Conservation (phyloP, 92 coral and sea anemone genomes). For the Phymanthus crucifer region DNA sequence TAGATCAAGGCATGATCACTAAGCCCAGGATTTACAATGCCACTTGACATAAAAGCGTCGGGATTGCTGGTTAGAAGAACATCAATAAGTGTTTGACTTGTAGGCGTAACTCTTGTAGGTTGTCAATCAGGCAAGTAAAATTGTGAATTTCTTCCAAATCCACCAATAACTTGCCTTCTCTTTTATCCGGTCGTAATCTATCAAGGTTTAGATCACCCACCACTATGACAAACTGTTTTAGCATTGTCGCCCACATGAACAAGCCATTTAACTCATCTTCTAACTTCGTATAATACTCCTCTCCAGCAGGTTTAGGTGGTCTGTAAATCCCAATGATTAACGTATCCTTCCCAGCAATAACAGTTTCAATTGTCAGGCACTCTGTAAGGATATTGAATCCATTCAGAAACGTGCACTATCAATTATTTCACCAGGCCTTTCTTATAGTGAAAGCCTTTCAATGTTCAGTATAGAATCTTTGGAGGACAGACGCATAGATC, state of each 20-base stretch:
- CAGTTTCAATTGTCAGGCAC: neutral
- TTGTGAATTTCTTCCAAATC: constrained; percentile 26
- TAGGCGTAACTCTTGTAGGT: too few species aligned
- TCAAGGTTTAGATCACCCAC: constrained; percentile 16
- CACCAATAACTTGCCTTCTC: constrained; percentile 22
- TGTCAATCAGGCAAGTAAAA: constrained; percentile 8
- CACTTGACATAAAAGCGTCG: constrained; percentile 21
- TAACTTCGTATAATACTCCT: constrained; percentile 5
- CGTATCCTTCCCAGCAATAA: neutral
- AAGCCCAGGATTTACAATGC: neutral
- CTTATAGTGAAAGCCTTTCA: too few species aligned
- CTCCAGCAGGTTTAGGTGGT: neutral
- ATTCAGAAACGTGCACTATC: too few species aligned
- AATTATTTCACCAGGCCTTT: too few species aligned
- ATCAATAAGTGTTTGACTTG: too few species aligned
- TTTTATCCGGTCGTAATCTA: constrained; percentile 6
- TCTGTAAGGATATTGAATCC: too few species aligned
- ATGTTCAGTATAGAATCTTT: too few species aligned
- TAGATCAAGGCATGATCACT: constrained; percentile 3
- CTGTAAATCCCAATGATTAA: neutral
- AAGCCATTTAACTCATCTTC: constrained; percentile 10
- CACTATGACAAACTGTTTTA: neutral
- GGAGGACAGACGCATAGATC: too few species aligned
- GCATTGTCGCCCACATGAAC: constrained; percentile 1
- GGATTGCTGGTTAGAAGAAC: constrained; percentile 2